These are phyloP conservation scores for Campoplex capitator DNA, from an alignment of 2,888 invertebrate species.

Conservation along the genomic window DNA sequence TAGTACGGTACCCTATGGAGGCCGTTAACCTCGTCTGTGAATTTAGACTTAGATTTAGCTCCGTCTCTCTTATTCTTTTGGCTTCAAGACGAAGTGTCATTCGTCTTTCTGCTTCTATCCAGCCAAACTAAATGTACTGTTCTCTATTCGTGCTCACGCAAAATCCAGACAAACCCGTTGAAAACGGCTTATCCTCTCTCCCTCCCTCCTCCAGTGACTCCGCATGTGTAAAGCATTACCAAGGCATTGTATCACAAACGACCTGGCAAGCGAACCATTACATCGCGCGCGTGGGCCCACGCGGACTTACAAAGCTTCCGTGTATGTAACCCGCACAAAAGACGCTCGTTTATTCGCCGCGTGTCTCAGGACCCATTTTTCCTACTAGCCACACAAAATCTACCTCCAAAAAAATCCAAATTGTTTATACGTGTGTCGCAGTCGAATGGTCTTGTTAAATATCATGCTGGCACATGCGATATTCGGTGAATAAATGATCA, in stretches of 20 bases:
- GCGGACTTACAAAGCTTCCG: constrained; percentile 62
- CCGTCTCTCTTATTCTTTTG: constrained; percentile 35
- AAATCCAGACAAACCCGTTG: constrained; percentile 66
- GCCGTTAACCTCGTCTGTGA: constrained; percentile 76
- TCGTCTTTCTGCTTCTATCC: constrained; percentile 45
- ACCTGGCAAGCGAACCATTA: constrained; percentile 59
- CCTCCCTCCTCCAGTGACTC: constrained; percentile 37
- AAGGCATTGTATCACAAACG: constrained; percentile 62
- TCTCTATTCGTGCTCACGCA: constrained; percentile 46
- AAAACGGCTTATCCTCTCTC: constrained; percentile 61
- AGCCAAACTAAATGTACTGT: constrained; percentile 36
- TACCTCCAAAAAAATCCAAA: constrained; percentile 49
- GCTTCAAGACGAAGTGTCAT: neutral
- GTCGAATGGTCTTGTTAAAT: constrained; percentile 23
- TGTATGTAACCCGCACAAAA: constrained; percentile 53
- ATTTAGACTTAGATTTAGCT: constrained; percentile 71
- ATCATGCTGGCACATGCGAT: neutral
- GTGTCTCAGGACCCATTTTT: constrained; percentile 33
- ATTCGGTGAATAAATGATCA: neutral
- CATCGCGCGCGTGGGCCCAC: constrained; percentile 56
- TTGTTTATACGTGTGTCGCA: constrained; percentile 44
- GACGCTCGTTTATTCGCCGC: constrained; percentile 61
- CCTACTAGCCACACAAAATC: constrained; percentile 17
- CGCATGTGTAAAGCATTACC: constrained; percentile 58
- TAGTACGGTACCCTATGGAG: constrained; percentile 67